Base-by-base conservation (phyloP, 2,797 vertebrate species). In the Girardinus metallicus region DNA sequence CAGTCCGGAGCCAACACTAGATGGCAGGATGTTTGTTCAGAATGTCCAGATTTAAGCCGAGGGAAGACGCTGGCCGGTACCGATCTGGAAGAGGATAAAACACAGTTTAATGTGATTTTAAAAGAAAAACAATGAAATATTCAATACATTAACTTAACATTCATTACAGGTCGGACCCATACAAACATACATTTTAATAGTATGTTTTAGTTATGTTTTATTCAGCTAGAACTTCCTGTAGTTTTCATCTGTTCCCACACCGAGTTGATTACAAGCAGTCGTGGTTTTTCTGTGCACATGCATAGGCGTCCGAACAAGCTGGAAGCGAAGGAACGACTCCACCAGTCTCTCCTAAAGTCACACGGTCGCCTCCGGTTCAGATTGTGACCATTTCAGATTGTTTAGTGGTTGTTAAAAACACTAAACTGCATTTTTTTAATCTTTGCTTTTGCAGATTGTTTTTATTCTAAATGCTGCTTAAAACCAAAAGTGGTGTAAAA, bases 21-120 rank as follows among this genome's bases (percentile, higher is more conserved):
- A 86, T 88, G 93, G 93, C 90, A 89, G 87, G 85, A 86, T 86
- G 39, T 55, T 47, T 68, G 74, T 75, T 5, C 73, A 6, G 36
- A 29, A 44, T 0, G 70, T 31, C 57, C 26, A 49, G 2, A 15
- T 49, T 49, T n/a, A 68, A 62, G 18, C 36, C 29, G 21, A 36
- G 51, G 21, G 15, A 8, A 15, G 13, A 10, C 15, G 21, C 4
- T 13, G 4, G 41, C 23, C 21, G 9, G 6, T 43, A 7, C 39
- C 12, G 15, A 15, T 9, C 13, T 29, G 68, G 16, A 16, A 31
- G 11, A 75, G 3, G 1, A 62, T 44, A 34, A 46, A 3, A 10
- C 1, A 29, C 55, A 57, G 53, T 57, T 57, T 5, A 29, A 29
- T 60, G 55, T 60, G 55, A 31, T 60, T 60, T 60, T 60, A 60